Conservation (phyloP, 2,797 vertebrate genomes). For the Chrosomus eos region DNA sequence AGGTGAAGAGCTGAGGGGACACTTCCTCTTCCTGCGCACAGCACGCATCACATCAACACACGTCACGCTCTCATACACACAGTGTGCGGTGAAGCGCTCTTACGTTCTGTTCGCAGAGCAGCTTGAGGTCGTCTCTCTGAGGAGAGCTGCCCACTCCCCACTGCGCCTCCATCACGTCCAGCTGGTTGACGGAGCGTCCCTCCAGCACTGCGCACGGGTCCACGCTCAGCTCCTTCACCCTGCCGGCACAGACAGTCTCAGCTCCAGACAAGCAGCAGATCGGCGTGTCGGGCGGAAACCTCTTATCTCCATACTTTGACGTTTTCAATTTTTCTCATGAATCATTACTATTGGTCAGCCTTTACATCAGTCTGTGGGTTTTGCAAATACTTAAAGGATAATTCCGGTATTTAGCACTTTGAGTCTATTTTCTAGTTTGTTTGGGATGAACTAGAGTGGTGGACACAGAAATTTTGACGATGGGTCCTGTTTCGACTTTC, state of each 20-base stretch:
- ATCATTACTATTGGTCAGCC: background rate
- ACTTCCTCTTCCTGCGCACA: conserved; percentile 88
- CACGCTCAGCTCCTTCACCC: conserved; percentile 88
- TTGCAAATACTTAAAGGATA: background rate
- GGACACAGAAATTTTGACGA: too few species aligned
- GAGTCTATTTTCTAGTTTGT: too few species aligned
- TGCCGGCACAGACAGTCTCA: conserved; percentile 60
- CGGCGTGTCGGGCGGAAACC: background rate
- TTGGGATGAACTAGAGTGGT: too few species aligned
- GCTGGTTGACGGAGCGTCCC: conserved; percentile 83
- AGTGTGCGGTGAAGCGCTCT: conserved; percentile 63
- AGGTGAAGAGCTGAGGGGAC: conserved; percentile 94
- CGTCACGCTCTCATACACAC: background rate
- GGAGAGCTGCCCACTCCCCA: conserved; percentile 96
- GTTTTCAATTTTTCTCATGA: background rate
- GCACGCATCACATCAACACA: background rate
- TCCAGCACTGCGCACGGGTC: conserved; percentile 81
- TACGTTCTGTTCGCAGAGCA: conserved; percentile 98
- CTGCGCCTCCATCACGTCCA: conserved; percentile 93
- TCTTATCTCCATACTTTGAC: background rate
- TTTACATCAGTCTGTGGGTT: background rate
- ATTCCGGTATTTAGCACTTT: too few species aligned
- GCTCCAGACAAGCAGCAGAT: background rate
- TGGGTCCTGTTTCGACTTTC: too few species aligned
- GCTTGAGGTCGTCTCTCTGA: conserved; percentile 95